Evolutionary conservation across 2,888 invertebrate genomes (phyloP).

Genomic region (Melinaea menophilus): DNA sequence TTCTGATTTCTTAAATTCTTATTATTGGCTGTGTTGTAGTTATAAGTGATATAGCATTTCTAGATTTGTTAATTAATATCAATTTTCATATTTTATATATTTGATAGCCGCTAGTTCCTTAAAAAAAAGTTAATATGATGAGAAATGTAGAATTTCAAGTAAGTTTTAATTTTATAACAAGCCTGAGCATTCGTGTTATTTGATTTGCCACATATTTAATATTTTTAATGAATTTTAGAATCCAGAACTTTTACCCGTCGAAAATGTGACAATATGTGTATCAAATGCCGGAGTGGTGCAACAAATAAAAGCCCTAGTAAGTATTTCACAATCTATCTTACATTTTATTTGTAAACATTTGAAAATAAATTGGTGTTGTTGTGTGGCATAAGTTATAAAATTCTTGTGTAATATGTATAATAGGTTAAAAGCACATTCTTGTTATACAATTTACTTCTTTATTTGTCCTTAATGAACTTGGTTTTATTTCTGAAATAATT

Average conservation of each 20-base stretch:
- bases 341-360: background rate
- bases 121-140: conserved; percentile 36
- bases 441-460: background rate
- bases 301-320: conserved; percentile 81
- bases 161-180: conserved; percentile 30
- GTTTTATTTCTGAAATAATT: too few relatives aligned
- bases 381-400: too few relatives aligned
- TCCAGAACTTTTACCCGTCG: conserved; percentile 77
- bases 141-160: conserved; percentile 44
- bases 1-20: conserved; percentile 4
- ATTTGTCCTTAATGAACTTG: background rate
- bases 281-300: conserved; percentile 73
- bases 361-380: conserved; percentile 10
- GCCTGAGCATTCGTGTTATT: background rate
- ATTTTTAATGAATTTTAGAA: conserved; percentile 65
- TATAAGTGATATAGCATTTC: background rate
- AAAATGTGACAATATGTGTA: conserved; percentile 62
- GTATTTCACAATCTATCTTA: conserved; percentile 28
- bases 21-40: conserved; percentile 1
- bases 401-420: too few relatives aligned
- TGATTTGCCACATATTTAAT: conserved; percentile 25
- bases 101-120: conserved; percentile 14
- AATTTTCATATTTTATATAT: conserved; percentile 6
- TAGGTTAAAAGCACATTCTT: background rate
- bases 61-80: background rate